phyloP scores from a whole-genome alignment of 1,140 invertebrate genomes.

The Antheraea mylitta region DNA sequence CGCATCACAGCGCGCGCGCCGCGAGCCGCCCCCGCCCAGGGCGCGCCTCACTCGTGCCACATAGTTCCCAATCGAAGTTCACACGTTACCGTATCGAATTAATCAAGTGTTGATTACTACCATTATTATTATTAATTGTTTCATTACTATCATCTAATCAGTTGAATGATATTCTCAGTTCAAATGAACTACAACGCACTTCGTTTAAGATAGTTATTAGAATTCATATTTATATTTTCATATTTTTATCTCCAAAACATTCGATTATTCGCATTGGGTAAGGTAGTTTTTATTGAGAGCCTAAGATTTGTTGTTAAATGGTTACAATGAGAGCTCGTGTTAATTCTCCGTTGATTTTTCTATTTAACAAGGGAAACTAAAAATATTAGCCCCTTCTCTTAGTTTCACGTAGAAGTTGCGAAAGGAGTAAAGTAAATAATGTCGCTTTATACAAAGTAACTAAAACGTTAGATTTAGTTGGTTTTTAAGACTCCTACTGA shows the following conservation, averaged over 20 bases:
- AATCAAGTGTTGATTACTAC: not conserved
- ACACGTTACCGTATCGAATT: not conserved
- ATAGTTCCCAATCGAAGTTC: constrained; percentile 18
- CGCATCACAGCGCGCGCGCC: constrained; percentile 73
- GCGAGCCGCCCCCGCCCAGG: constrained; percentile 70
- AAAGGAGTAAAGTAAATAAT: not conserved
- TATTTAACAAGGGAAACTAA: not conserved
- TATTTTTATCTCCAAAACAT: too few species aligned
- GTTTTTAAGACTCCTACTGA: too few species aligned
- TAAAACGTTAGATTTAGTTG: too few species aligned
- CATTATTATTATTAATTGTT: not conserved
- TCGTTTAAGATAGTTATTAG: not conserved
- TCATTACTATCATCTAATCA: too few species aligned
- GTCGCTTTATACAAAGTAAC: not conserved
- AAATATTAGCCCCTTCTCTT: not conserved
- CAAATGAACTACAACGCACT: not conserved
- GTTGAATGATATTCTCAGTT: too few species aligned
- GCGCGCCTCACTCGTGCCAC: constrained; percentile 52
- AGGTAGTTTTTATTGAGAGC: too few species aligned
- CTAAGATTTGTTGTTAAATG: too few species aligned
- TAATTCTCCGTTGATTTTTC: not conserved
- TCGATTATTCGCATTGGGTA: not conserved
- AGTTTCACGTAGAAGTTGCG: too few species aligned
- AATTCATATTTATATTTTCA: too few species aligned
- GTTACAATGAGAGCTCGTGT: not conserved